A percentile compares a stretch with the other conserved stretches of the same genome.
These are phyloP conservation scores for Belgica antarctica DNA, from an alignment of 2,888 invertebrate genomes.

Conservation along the genomic window DNA sequence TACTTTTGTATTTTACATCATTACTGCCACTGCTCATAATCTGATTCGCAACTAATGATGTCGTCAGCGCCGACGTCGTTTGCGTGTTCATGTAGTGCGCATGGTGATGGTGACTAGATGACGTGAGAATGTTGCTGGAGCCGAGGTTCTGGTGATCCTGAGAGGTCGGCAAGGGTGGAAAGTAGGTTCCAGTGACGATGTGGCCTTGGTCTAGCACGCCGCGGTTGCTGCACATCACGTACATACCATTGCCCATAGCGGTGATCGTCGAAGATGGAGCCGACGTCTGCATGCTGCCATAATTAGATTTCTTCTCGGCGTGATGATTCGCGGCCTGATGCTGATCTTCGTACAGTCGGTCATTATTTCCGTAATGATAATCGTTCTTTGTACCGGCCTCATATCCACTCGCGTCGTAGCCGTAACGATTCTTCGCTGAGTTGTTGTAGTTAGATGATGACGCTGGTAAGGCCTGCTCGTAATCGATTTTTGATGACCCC, in stretches of 20 bases:
- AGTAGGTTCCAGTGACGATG: slow-evolving; percentile 83
- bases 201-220: slow-evolving; percentile 78
- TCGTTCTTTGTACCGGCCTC: slow-evolving; percentile 47
- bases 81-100: slow-evolving; percentile 48
- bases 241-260: slow-evolving; percentile 82
- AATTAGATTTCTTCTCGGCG: slow-evolving; percentile 35
- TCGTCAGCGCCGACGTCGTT: slow-evolving; percentile 46
- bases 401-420: slow-evolving; percentile 52
- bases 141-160: slow-evolving; percentile 74
- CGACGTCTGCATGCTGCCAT: slow-evolving; percentile 41
- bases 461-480: slow-evolving; percentile 40
- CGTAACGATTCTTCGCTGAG: slow-evolving; percentile 42
- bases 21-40: slow-evolving; percentile 46
- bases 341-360: slow-evolving; percentile 46
- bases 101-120: slow-evolving; percentile 45
- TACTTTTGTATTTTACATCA: slow-evolving; percentile 32
- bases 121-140: slow-evolving; percentile 48
- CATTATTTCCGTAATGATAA: slow-evolving; percentile 38
- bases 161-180: slow-evolving; percentile 80
- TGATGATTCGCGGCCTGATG: slow-evolving; percentile 53
- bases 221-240: slow-evolving; percentile 78
- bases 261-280: slow-evolving; percentile 68
- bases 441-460: slow-evolving; percentile 28
- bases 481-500: slow-evolving; percentile 39
- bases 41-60: slow-evolving; percentile 48